Evolutionary conservation across 2,113 vertebrate genomes (phyloP).

Genomic region (Pelodiscus sinensis): DNA sequence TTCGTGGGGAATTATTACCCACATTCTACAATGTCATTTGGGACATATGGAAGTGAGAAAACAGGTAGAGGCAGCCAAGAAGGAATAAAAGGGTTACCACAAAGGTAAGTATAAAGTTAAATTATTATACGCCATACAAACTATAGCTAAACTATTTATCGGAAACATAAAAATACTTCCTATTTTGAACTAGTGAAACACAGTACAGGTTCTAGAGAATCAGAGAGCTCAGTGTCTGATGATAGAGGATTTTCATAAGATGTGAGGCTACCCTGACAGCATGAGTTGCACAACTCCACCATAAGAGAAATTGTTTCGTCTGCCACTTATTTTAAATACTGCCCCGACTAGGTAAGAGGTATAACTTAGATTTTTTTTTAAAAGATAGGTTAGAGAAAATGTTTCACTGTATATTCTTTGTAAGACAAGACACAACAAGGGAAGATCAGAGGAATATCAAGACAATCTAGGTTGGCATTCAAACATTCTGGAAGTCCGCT

Average conservation of each 20-base stretch:
- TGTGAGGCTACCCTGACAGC: neutral
- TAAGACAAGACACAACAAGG: neutral
- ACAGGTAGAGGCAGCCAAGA: neutral
- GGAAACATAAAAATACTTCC: neutral
- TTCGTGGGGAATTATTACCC: neutral
- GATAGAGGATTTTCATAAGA: neutral
- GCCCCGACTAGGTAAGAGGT: too few relatives aligned
- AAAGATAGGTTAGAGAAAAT: neutral
- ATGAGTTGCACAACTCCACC: neutral
- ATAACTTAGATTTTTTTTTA: too few relatives aligned
- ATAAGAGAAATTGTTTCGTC: neutral
- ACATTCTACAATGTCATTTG: neutral
- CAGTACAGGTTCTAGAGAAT: neutral
- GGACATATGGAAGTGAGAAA: neutral
- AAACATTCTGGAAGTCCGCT: neutral
- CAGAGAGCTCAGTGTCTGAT: neutral
- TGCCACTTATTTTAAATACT: neutral
- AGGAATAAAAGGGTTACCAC: neutral
- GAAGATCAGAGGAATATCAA: neutral
- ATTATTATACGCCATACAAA: neutral
- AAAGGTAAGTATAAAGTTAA: neutral
- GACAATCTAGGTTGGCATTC: neutral
- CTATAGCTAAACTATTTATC: neutral
- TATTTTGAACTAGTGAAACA: neutral
- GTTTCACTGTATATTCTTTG: neutral